Base-by-base conservation (phyloP, 2,797 vertebrate genomes). In the Borostomias antarcticus region DNA sequence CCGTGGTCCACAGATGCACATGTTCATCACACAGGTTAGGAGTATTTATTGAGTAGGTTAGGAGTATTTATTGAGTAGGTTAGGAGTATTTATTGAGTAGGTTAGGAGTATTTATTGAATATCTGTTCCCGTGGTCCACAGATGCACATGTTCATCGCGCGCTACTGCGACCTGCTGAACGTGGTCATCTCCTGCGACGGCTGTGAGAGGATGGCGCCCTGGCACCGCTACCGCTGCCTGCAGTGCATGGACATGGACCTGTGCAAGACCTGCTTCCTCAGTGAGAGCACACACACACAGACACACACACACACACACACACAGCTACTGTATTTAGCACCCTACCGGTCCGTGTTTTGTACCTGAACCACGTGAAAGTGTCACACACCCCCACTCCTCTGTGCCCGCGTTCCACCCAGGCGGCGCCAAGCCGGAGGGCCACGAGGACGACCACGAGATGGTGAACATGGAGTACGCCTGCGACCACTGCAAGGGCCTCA, bases 101-200 rank as follows among this genome's bases (percentile, higher is more conserved):
- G 6, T 0, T 37, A 2, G 35, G 9, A 37, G 35, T 11, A 2
- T 37, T 37, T 37, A 7, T 45, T 1, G n/a, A 13, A 5, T 5
- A 5, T 0, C 11, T 4, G 7, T n/a, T 9, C 40, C 5, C 9
- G 13, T 10, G 56, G 0, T 72, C 51, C 57, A 29, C 66, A 99
- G 98, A 98, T 98, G 96, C 97, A 98, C 88, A 97, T 98, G 96
- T 99, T 99, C 83, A 96, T 98, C 1, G 96, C 96, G 8, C 95
- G 98, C 26, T 98, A 98, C 70, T 98, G 96, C 29, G 95, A 98
- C 84, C 91, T 97, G 73, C 79, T 99, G 10, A 98, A 97, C 0
- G 96, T 98, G 56, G 98, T 98, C 81, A 98, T 99, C 30, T 98
- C 96, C 17, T 99, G 98, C 1, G 95, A 98, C 0, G 97, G 98